These are phyloP conservation scores for Pseudocheirus occidentalis DNA, from an alignment of 2,797 vertebrate species.

Conservation along the genomic window DNA sequence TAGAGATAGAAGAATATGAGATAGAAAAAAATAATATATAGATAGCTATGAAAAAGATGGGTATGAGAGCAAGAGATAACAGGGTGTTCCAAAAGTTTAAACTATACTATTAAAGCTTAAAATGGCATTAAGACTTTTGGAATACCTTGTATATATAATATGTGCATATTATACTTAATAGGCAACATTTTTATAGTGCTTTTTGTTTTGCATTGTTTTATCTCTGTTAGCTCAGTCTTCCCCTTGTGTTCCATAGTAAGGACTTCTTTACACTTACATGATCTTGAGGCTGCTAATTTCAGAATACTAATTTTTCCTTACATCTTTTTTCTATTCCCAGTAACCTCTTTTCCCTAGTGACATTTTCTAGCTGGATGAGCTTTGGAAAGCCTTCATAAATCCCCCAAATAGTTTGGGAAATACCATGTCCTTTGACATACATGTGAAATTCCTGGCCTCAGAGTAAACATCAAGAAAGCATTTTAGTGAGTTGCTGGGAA, in stretches of 20 bases:
- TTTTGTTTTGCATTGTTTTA: constrained; percentile 1
- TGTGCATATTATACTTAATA: not conserved
- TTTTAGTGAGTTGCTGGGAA: constrained; percentile 22
- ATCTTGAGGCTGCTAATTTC: constrained; percentile 3
- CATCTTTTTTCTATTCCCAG: not conserved
- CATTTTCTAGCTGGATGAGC: constrained; percentile 48
- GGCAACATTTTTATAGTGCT: constrained; percentile 51
- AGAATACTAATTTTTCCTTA: constrained; percentile 25
- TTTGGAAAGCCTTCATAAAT: not conserved
- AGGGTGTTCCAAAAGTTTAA: not conserved
- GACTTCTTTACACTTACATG: constrained; percentile 2
- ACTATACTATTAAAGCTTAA: not conserved
- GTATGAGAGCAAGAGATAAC: not conserved
- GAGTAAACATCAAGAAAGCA: constrained; percentile 11
- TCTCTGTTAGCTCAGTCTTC: not conserved
- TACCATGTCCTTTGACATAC: constrained; percentile 16
- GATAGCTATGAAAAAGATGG: not conserved
- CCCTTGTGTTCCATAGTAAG: not conserved
- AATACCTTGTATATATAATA: not conserved
- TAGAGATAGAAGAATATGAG: not conserved
- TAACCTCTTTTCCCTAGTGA: not conserved
- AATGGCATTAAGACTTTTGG: not conserved
- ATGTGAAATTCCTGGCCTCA: constrained; percentile 26
- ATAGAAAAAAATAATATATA: not conserved
- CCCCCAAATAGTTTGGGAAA: not conserved